Evolutionary conservation across 2,797 vertebrate genomes (phyloP).

Genomic region (Cygnus olor): DNA sequence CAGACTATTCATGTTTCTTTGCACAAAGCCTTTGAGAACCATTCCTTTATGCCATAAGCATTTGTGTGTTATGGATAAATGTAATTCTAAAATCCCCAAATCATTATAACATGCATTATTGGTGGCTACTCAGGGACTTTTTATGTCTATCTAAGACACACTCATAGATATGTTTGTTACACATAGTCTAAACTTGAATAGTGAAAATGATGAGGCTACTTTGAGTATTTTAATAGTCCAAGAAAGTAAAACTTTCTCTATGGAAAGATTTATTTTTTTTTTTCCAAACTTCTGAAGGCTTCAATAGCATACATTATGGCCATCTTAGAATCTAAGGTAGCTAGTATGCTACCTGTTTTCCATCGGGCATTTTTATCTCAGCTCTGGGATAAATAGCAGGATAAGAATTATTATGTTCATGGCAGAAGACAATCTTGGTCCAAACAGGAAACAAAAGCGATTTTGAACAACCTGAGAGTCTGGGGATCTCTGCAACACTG

Average conservation of each 20-base stretch:
- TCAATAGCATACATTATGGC: not conserved
- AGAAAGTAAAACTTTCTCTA: not conserved
- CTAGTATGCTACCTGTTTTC: not conserved
- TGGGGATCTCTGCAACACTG: not conserved
- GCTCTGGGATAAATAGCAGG: not conserved
- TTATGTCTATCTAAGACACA: not conserved
- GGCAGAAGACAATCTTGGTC: not conserved
- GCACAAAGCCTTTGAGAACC: not conserved
- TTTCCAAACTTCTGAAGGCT: not conserved
- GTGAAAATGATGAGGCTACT: not conserved
- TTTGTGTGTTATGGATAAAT: not conserved
- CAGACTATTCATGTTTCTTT: not conserved
- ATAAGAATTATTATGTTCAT: not conserved
- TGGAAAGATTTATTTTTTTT: not conserved
- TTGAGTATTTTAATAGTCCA: not conserved
- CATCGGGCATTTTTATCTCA: not conserved
- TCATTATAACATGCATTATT: rapidly evolving
- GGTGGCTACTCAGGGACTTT: not conserved
- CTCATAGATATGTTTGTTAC: not conserved
- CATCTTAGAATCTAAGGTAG: not conserved
- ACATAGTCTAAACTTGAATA: not conserved
- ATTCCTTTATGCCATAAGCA: not conserved
- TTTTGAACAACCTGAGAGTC: not conserved
- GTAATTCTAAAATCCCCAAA: not conserved
- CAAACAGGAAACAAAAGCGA: constrained; percentile 1